phyloP scores from a whole-genome alignment of 1,140 invertebrate genomes.

The Dendrolimus kikuchii region DNA sequence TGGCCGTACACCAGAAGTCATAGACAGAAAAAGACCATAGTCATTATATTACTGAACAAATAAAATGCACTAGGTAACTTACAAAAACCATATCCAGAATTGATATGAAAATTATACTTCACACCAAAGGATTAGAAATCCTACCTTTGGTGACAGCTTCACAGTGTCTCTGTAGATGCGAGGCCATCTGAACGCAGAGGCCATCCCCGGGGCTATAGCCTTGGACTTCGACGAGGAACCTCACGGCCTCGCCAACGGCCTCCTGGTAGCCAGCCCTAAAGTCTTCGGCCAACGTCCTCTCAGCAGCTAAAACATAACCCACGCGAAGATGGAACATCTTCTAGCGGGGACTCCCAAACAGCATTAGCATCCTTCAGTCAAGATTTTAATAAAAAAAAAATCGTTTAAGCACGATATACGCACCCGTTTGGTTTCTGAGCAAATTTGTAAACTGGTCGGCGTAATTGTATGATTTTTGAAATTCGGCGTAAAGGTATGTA shows the following conservation, averaged over 20 bases:
- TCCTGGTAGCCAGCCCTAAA: constrained; percentile 90
- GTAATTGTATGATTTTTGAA: background rate
- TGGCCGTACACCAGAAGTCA: no score
- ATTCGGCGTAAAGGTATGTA: background rate
- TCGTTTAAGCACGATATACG: background rate
- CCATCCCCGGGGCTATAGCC: constrained; percentile 84
- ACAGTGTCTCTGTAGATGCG: constrained; percentile 89
- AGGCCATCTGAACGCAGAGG: constrained; percentile 85
- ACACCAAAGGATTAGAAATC: background rate
- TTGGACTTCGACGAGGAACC: constrained; percentile 91
- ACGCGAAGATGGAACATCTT: constrained; percentile 45
- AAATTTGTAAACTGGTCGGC: constrained; percentile 11
- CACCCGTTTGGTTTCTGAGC: constrained; percentile 3
- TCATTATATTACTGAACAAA: no score
- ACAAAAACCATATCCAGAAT: no score
- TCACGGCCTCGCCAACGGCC: constrained; percentile 90
- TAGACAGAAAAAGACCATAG: no score
- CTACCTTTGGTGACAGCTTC: constrained; percentile 77
- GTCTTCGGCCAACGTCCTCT: constrained; percentile 65
- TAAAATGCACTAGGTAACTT: no score
- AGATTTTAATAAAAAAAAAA: background rate
- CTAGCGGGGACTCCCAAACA: constrained; percentile 35
- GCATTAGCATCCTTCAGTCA: constrained; percentile 47
- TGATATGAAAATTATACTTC: no score
- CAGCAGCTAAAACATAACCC: constrained; percentile 56